phyloP scores from a whole-genome alignment of 2,797 vertebrate genomes.

The Salmo trutta region DNA sequence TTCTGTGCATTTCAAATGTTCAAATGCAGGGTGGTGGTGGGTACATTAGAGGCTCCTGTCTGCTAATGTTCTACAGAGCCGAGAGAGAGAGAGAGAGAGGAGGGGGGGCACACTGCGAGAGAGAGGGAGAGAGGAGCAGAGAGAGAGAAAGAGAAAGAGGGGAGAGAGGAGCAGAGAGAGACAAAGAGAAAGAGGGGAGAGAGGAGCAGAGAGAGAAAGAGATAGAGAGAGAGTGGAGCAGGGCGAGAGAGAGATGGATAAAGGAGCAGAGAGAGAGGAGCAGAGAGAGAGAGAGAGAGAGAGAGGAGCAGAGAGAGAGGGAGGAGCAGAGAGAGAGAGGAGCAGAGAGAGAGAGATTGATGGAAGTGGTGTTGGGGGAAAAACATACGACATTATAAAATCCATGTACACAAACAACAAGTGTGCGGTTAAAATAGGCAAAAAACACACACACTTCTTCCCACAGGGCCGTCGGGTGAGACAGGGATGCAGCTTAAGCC shows the following conservation, averaged over 20 bases:
- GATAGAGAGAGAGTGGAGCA: not conserved
- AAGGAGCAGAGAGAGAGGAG: too few relatives aligned
- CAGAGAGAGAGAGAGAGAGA: not conserved
- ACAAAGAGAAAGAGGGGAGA: conserved; percentile 11
- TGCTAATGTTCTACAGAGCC: conserved; percentile 28
- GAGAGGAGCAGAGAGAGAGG: conserved; percentile 21
- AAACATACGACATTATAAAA: too few relatives aligned
- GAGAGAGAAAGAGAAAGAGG: too few relatives aligned
- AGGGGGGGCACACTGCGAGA: conserved; percentile 10
- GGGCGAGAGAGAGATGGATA: conserved; percentile 10
- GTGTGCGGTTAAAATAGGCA: too few relatives aligned
- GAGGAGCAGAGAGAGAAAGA: not conserved
- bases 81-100: conserved; percentile 25
- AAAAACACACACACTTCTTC: too few relatives aligned
- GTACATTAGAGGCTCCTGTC: conserved; percentile 38
- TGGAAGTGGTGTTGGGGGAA: too few relatives aligned
- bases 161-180: too few relatives aligned
- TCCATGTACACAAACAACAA: too few relatives aligned
- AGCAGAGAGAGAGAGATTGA: too few relatives aligned
- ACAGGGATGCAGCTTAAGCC: too few relatives aligned
- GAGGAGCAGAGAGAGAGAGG: not conserved
- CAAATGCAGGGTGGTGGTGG: not conserved
- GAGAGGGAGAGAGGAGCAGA: not conserved
- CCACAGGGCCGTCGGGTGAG: too few relatives aligned
- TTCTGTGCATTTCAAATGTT: conserved; percentile 20